phyloP scores from a whole-genome alignment of 2,888 invertebrate species.

The Sinotaia quadrata region DNA sequence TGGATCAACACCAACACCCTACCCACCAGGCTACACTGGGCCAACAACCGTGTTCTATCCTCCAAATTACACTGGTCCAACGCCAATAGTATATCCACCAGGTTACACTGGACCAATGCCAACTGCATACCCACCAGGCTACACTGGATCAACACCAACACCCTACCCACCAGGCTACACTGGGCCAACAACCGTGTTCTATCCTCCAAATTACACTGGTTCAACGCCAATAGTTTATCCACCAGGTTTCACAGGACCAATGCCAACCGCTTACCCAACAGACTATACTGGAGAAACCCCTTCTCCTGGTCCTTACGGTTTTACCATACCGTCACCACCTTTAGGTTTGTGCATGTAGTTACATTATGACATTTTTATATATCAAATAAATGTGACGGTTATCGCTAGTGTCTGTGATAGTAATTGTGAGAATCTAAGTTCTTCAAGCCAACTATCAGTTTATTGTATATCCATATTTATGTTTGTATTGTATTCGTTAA shows the following conservation, averaged over 20 bases:
- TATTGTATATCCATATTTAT: too few relatives aligned
- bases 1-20: conserved; percentile 17
- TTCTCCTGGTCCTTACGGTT: conserved; percentile 26
- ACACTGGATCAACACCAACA: conserved; percentile 16
- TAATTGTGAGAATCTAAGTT: too few relatives aligned
- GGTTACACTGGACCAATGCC: conserved; percentile 17
- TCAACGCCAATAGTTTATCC: conserved; percentile 1
- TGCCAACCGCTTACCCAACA: conserved; percentile 3
- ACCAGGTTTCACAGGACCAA: conserved; percentile 18
- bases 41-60: conserved; percentile 4
- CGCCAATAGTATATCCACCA: conserved; percentile 17
- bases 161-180: background rate
- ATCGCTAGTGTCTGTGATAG: too few relatives aligned
- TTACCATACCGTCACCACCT: background rate
- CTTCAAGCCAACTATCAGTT: too few relatives aligned
- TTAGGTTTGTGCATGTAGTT: too few relatives aligned
- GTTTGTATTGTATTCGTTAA: too few relatives aligned
- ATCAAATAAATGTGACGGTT: too few relatives aligned
- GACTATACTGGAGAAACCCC: conserved; percentile 7
- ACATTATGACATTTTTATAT: too few relatives aligned
- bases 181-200: conserved; percentile 33
- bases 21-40: conserved; percentile 22
- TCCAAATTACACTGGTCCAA: conserved; percentile 6
- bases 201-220: conserved; percentile 14
- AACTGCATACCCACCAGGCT: conserved; percentile 4